These are phyloP conservation scores for Heliconius himera DNA, from an alignment of 1,140 invertebrate species.

Conservation along the genomic window DNA sequence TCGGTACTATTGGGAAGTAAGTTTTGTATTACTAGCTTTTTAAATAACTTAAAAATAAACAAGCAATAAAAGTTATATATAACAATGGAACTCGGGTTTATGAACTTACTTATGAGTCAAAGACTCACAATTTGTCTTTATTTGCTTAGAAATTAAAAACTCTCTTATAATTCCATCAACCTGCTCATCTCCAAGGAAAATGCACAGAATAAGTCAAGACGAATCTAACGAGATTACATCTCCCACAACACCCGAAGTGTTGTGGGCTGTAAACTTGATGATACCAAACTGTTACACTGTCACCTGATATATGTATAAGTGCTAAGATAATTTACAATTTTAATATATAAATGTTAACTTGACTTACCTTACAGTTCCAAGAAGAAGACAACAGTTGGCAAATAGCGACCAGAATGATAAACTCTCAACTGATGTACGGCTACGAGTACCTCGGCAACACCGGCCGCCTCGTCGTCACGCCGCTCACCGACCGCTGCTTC, in stretches of 20 bases:
- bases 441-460: slow-evolving; percentile 98
- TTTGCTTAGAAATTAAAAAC: not conserved
- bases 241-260: too few species aligned
- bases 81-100: too few species aligned
- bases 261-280: too few species aligned
- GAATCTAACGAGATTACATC: not conserved
- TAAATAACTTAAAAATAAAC: too few species aligned
- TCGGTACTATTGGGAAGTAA: slow-evolving; percentile 96
- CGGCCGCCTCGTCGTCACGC: slow-evolving; percentile 93
- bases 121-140: not conserved
- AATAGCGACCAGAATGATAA: slow-evolving; percentile 94
- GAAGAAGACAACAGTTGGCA: slow-evolving; percentile 67
- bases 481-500: slow-evolving; percentile 96
- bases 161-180: not conserved
- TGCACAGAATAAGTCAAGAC: not conserved
- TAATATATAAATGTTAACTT: too few species aligned
- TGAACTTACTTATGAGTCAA: too few species aligned
- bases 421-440: slow-evolving; percentile 93
- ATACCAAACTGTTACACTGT: too few species aligned
- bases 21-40: not conserved
- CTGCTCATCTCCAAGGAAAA: not conserved
- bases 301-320: too few species aligned
- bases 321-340: too few species aligned
- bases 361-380: slow-evolving; percentile 39
- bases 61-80: too few species aligned